Evolutionary conservation across 2,797 vertebrate genomes (phyloP), one percentile per base, ranked within the genome.

Genomic region (Leuciscus waleckii): DNA sequence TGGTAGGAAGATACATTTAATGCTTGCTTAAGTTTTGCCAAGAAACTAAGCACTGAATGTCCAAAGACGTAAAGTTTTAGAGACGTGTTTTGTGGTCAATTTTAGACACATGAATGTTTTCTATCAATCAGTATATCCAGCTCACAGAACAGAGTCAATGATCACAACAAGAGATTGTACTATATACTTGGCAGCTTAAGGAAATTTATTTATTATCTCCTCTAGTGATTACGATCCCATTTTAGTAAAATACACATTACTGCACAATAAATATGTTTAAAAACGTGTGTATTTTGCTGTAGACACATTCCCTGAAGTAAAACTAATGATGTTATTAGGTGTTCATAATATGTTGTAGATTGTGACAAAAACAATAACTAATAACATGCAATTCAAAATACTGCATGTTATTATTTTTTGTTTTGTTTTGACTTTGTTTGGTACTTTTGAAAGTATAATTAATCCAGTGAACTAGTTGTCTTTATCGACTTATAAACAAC

Each of bases 31-130:
- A 37, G 3, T 51, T 69, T 7, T 58, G n/a, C 6, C 9, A 71
- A 54, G 14, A 54, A 68, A 69, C 14, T 7, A 54, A 70, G 68
- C 37, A 46, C 61, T 71, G n/a, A 46, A 73, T 71, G 51, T 82
- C 26, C 80, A 43, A 61, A 43, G 37, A 61, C 1, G 35, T 41
- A 32, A 65, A 17, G 63, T 32, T 65, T 29, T 7, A 7, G 26
- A 17, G 63, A 16, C 61, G 29, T 16, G 5, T 29, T 63, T 29
- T 63, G 26, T 16, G 61, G 26, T 63, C 7, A 29, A 63, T 16
- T 16, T 63, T 29, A 63, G 29, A 29, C 61, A 16, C 21, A 58
- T 63, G 11, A 63, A 51, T 11, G 21, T 56, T 56, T 54, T 35
- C 46, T 35, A 56, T n/a, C 21, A 76, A 23, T 76, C 32, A 76